Conservation (phyloP, 2,113 vertebrate genomes). For the Acinonyx jubatus region DNA sequence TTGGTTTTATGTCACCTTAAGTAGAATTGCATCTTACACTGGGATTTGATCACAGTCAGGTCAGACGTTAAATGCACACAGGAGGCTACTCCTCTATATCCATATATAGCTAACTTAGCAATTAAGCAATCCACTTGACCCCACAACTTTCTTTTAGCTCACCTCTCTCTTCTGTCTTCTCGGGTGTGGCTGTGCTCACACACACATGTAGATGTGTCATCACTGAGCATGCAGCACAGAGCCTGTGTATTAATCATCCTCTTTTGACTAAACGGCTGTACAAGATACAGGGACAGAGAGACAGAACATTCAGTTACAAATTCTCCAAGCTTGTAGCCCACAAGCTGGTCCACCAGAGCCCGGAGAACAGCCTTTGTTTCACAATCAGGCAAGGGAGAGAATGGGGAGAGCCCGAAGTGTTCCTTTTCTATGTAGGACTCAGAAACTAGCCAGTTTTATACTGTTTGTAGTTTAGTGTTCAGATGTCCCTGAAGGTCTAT, state of each 20-base stretch:
- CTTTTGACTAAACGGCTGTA: background rate
- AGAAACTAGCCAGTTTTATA: conserved; percentile 44
- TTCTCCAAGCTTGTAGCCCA: background rate
- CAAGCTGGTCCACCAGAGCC: background rate
- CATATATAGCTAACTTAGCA: background rate
- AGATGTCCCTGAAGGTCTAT: conserved; percentile 62
- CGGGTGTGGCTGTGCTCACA: background rate
- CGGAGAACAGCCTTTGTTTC: conserved; percentile 50
- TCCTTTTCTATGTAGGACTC: conserved; percentile 46
- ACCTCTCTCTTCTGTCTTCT: background rate
- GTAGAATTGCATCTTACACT: background rate
- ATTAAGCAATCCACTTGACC: background rate
- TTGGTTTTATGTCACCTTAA: background rate
- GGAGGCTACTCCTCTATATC: background rate
- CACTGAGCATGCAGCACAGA: background rate
- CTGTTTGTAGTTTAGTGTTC: conserved; percentile 37
- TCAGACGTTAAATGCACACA: background rate
- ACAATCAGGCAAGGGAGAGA: background rate
- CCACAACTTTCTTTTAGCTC: background rate
- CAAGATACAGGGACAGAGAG: background rate
- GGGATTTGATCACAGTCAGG: background rate
- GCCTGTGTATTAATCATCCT: background rate
- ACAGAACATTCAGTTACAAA: conserved; percentile 1
- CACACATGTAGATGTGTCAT: background rate
- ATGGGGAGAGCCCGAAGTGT: conserved; percentile 5